A percentile compares a stretch with the other conserved stretches of the same genome.
phyloP scores from a whole-genome alignment of 2,113 vertebrate species.

The Hemicordylus capensis region DNA sequence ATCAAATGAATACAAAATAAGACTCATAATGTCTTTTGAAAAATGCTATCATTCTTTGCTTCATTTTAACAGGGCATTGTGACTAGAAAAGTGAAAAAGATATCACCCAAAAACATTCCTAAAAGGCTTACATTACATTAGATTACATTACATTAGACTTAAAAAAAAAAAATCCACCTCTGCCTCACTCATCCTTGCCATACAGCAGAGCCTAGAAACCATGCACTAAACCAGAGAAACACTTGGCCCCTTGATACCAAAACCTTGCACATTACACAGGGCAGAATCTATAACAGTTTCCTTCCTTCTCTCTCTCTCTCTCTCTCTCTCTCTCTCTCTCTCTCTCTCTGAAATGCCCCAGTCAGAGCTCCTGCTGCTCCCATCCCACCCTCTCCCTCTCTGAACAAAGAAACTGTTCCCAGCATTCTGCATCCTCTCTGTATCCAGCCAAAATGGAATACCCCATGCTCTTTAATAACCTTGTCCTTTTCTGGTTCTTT shows the following conservation, averaged over 20 bases:
- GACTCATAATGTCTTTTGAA: neutral
- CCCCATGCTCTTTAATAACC: neutral
- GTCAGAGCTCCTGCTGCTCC: neutral
- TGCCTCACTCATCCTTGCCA: neutral
- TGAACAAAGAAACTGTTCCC: neutral
- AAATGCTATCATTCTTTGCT: neutral
- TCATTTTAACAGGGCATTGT: neutral
- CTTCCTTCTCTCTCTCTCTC: neutral
- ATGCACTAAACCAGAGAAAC: neutral
- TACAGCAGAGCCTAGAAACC: neutral
- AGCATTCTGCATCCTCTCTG: neutral
- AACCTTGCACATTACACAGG: neutral
- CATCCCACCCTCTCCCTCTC: neutral
- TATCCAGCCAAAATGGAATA: neutral
- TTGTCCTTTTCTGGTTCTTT: neutral
- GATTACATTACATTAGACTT: neutral
- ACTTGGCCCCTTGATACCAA: slow-evolving; percentile 15
- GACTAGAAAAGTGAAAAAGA: accelerated
- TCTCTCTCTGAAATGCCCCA: neutral
- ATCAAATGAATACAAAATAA: no score
- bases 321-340: neutral
- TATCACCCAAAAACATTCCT: neutral
- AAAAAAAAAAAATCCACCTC: no score
- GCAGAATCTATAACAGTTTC: neutral
- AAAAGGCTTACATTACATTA: neutral